Percentiles rank a stretch among this genome's conserved stretches.
phyloP scores from a whole-genome alignment of 2,797 vertebrate species.

The Sternotherus odoratus region DNA sequence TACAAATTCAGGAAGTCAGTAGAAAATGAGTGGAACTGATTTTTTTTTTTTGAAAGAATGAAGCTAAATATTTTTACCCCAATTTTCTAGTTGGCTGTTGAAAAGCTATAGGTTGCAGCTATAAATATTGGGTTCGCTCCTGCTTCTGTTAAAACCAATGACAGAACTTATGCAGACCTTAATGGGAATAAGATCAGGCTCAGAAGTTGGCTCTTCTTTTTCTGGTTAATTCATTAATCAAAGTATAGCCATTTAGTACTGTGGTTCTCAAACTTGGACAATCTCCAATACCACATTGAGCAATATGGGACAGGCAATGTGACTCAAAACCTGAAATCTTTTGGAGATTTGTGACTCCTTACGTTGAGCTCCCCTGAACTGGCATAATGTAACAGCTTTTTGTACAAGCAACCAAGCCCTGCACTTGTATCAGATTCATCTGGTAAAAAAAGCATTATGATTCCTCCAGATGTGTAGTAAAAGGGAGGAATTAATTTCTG shows the following conservation, averaged over 20 bases:
- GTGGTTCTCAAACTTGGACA: neutral
- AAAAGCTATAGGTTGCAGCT: neutral
- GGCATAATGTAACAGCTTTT: neutral
- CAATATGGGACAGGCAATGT: neutral
- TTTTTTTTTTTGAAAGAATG: neutral
- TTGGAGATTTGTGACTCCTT: neutral
- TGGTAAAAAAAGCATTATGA: neutral
- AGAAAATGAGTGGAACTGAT: neutral
- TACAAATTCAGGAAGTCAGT: neutral
- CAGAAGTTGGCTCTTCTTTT: neutral
- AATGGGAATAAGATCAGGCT: neutral
- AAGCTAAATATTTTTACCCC: neutral
- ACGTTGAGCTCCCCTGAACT: neutral
- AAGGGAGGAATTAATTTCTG: neutral
- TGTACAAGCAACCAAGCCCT: neutral
- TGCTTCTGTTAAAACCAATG: neutral
- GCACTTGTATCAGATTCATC: neutral
- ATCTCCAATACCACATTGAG: neutral
- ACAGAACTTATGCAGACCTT: neutral
- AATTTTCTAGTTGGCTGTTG: neutral
- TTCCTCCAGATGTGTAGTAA: neutral
- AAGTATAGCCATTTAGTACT: neutral
- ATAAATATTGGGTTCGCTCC: neutral
- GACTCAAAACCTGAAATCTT: neutral
- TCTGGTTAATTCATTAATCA: neutral